Evolutionary conservation across 2,113 vertebrate species (phyloP).

Genomic region (Carollia perspicillata): DNA sequence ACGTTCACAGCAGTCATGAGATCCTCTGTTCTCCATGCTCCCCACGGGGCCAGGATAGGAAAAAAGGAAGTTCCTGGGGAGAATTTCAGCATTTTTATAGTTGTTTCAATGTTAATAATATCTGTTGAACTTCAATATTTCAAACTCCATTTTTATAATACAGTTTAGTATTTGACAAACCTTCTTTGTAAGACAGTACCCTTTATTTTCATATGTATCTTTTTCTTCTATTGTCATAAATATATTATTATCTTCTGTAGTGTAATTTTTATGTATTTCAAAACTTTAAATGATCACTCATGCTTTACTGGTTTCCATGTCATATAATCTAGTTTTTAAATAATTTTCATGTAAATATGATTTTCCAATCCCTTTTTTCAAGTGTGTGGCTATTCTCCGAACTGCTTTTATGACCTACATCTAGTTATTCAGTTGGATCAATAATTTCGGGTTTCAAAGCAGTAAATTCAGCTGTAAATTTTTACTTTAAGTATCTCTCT

Average conservation of each 20-base stretch:
- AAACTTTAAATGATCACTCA: not conserved
- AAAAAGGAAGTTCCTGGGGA: not conserved
- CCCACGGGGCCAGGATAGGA: not conserved
- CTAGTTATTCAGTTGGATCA: not conserved
- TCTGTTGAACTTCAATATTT: not conserved
- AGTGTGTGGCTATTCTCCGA: not conserved
- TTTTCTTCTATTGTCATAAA: not conserved
- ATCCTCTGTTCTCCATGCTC: not conserved
- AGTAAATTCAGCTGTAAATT: not conserved
- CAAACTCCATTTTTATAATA: not conserved
- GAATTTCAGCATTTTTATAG: not conserved
- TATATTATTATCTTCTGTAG: not conserved
- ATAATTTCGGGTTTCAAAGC: constrained; percentile 32
- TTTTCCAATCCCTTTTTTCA: not conserved
- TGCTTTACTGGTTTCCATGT: not conserved
- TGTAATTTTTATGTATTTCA: not conserved
- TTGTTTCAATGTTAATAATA: constrained; percentile 14
- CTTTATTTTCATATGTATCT: not conserved
- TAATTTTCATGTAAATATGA: not conserved
- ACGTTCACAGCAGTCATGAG: not conserved
- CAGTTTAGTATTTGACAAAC: not conserved
- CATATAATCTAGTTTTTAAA: not conserved
- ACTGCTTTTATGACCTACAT: not conserved
- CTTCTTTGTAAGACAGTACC: not conserved
- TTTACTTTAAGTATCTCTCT: not conserved